phyloP scores from a whole-genome alignment of 2,113 vertebrate genomes.

The Notarius lentiginosus region DNA sequence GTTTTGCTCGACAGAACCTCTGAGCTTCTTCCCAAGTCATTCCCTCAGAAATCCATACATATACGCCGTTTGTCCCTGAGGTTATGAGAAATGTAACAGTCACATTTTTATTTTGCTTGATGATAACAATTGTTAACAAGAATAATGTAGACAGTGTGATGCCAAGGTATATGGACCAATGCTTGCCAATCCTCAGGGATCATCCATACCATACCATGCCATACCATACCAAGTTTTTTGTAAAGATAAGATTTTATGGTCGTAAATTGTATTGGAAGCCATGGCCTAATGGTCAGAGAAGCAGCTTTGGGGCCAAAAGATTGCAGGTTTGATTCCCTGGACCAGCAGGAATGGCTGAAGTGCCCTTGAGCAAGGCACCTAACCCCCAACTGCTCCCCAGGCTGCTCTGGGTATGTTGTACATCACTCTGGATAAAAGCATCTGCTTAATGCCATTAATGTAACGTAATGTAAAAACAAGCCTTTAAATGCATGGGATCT shows the following conservation, averaged over 20 bases:
- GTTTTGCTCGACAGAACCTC: conserved; percentile 9
- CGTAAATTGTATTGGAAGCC: background rate
- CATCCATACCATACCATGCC: background rate
- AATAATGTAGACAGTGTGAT: background rate
- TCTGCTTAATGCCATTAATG: too few relatives aligned
- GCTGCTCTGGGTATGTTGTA: too few relatives aligned
- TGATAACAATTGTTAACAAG: background rate
- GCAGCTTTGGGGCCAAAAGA: too few relatives aligned
- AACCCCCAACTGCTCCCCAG: too few relatives aligned
- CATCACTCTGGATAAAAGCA: too few relatives aligned
- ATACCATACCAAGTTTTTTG: background rate
- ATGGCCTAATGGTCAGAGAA: too few relatives aligned
- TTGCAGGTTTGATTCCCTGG: too few relatives aligned
- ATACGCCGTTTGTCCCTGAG: background rate
- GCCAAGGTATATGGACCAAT: background rate
- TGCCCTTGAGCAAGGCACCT: too few relatives aligned
- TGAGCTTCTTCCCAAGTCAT: conserved; percentile 14
- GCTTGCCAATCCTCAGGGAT: background rate
- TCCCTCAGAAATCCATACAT: accelerated
- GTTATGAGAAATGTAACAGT: background rate
- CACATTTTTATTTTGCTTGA: background rate
- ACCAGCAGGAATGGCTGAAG: too few relatives aligned
- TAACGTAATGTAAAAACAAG: background rate
- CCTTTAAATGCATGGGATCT: too few relatives aligned
- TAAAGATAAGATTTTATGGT: background rate